Evolutionary conservation across 2,113 vertebrate species (phyloP).

Genomic region (Leucoraja erinaceus): DNA sequence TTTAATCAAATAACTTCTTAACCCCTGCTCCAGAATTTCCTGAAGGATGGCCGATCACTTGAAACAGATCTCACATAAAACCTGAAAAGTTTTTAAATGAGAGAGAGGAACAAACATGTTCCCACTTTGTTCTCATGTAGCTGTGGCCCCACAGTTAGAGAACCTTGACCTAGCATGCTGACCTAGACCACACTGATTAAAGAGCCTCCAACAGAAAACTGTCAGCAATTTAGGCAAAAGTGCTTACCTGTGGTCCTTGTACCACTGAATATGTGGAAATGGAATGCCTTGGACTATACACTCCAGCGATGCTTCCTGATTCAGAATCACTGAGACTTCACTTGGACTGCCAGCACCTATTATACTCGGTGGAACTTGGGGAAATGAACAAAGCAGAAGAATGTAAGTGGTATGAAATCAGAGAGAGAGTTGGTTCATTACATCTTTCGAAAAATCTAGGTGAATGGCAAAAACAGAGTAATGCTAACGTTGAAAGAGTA

Average conservation of each 20-base stretch:
- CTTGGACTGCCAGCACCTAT: conserved; percentile 48
- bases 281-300: conserved; percentile 79
- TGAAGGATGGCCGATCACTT: background rate
- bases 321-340: conserved; percentile 69
- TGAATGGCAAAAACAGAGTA: background rate
- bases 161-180: too few species aligned
- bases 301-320: conserved; percentile 67
- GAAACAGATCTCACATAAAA: background rate
- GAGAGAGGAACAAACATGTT: background rate
- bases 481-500: background rate
- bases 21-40: background rate
- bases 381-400: background rate
- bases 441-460: background rate
- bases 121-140: background rate
- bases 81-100: background rate
- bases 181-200: background rate
- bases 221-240: background rate
- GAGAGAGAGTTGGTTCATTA: background rate
- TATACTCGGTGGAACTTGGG: conserved; percentile 78
- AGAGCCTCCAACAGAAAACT: background rate
- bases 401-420: background rate
- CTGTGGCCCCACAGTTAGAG: background rate
- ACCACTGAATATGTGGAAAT: conserved; percentile 82
- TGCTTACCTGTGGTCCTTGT: conserved; percentile 90
- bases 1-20: background rate